Evolutionary conservation across 2,113 vertebrate genomes (phyloP).

Genomic region (Anoplopoma fimbria): DNA sequence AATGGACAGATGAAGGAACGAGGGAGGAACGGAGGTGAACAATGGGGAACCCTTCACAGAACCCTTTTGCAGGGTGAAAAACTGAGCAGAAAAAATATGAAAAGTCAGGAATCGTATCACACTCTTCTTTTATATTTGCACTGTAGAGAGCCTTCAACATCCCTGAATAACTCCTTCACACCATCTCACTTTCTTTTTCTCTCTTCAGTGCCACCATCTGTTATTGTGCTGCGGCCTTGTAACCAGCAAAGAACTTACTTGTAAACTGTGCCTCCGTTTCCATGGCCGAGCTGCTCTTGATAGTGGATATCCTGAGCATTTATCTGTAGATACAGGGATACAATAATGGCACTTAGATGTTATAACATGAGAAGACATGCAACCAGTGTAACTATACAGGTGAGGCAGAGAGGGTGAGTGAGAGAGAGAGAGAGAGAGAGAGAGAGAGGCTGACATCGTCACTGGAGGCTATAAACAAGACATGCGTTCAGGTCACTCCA

Average conservation of each 20-base stretch:
- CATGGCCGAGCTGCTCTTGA: slow-evolving; percentile 97
- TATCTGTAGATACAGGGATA: slow-evolving; percentile 86
- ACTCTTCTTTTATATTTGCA: slow-evolving; percentile 1
- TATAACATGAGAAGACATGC: slow-evolving; percentile 85
- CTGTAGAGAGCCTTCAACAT: background rate
- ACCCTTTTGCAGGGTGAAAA: slow-evolving; percentile 2
- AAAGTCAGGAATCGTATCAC: slow-evolving; percentile 9
- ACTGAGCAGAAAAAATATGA: background rate
- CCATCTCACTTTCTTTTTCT: background rate
- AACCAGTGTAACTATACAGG: slow-evolving; percentile 73
- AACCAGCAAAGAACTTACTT: slow-evolving; percentile 89
- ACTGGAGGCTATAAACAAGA: slow-evolving; percentile 91
- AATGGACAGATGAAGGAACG: slow-evolving; percentile 25
- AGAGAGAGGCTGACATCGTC: slow-evolving; percentile 73
- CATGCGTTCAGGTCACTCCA: slow-evolving; percentile 91
- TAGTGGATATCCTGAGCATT: slow-evolving; percentile 98
- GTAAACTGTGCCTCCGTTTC: slow-evolving; percentile 98
- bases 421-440: slow-evolving; percentile 56
- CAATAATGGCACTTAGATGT: slow-evolving; percentile 63
- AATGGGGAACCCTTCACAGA: slow-evolving; percentile 18
- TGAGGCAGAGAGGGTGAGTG: slow-evolving; percentile 26
- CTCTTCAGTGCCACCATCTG: background rate
- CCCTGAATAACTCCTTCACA: slow-evolving; percentile 11
- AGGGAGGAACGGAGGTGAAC: slow-evolving; percentile 3
- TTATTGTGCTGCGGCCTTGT: slow-evolving; percentile 34